Base-by-base conservation (phyloP, 2,888 invertebrate genomes). In the Panopea generosa region DNA sequence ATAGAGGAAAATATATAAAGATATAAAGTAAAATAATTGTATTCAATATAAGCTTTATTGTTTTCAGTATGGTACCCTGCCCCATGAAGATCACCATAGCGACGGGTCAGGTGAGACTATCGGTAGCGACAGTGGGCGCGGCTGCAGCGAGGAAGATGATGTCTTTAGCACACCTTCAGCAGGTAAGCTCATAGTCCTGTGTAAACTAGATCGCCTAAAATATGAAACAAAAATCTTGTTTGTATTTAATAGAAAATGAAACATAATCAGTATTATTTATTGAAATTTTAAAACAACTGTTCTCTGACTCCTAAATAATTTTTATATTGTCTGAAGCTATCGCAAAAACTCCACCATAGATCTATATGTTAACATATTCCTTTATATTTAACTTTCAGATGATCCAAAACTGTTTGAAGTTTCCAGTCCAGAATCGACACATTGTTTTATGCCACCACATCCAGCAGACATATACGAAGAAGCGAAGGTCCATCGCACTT, bases 71-170 rank as follows among this genome's bases (percentile, higher is more conserved):
- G 72, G 59, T 22, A 53, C 53, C 2, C 57, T 76, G 27, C 62
- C 69, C 6, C 77, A 73, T 55, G 83, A 90, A 56, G 91, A 91
- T 71, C 86, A 84, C 53, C 86, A 87, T 29, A 90, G 91, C 52
- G 87, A 87, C 49, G 85, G 86, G 2, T 90, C 90, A 22, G 88
- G 84, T 26, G 90, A 89, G 68, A 89, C 90, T 43, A 85, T 86
- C 38, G 84, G 86, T 40, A 90, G 89, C 50, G 90, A 90, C 72
- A 90, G 90, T 69, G 90, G 90, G 2, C 86, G 89, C 1, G 90
- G 90, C 20, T 88, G 89, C 60, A 90, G 90, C 72, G 90, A 90
- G 60, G 88, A 88, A 67, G 90, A 89, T 59, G 90, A 89, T 53
- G 57, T 81, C 43, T 75, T 73, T 65, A 81, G 81, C 50, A 70